These are phyloP conservation scores for Syritta pipiens DNA, from an alignment of 2,888 invertebrate genomes.

Conservation along the genomic window DNA sequence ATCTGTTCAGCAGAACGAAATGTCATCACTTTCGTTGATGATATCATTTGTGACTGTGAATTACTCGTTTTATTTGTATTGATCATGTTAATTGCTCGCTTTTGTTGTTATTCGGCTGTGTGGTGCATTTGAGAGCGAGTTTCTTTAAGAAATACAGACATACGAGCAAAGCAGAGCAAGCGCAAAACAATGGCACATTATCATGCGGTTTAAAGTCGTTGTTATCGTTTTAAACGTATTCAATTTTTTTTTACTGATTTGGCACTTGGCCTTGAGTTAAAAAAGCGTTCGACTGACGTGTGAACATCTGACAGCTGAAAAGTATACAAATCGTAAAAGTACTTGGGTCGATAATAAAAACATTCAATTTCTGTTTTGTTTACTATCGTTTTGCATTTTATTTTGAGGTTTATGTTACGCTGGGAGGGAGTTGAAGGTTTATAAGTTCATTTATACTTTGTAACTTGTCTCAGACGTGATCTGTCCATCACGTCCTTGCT, in stretches of 20 bases:
- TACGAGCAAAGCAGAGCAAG: not conserved
- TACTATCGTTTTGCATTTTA: too few species aligned
- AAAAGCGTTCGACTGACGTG: too few species aligned
- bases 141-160: not conserved
- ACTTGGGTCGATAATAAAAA: too few species aligned
- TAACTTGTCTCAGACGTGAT: too few species aligned
- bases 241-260: not conserved
- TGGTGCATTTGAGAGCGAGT: not conserved
- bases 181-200: not conserved
- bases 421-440: too few species aligned
- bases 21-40: constrained; percentile 50
- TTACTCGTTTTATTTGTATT: constrained; percentile 22
- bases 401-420: too few species aligned
- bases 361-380: too few species aligned
- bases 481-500: too few species aligned
- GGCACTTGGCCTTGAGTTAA: too few species aligned
- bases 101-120: constrained; percentile 9
- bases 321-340: too few species aligned
- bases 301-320: too few species aligned
- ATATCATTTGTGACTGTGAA: constrained; percentile 35
- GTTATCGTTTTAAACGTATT: not conserved
- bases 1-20: not conserved
- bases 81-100: constrained; percentile 16
- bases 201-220: not conserved
- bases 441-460: too few species aligned